Conservation (phyloP, 2,888 invertebrate genomes). For the Penaeus monodon region DNA sequence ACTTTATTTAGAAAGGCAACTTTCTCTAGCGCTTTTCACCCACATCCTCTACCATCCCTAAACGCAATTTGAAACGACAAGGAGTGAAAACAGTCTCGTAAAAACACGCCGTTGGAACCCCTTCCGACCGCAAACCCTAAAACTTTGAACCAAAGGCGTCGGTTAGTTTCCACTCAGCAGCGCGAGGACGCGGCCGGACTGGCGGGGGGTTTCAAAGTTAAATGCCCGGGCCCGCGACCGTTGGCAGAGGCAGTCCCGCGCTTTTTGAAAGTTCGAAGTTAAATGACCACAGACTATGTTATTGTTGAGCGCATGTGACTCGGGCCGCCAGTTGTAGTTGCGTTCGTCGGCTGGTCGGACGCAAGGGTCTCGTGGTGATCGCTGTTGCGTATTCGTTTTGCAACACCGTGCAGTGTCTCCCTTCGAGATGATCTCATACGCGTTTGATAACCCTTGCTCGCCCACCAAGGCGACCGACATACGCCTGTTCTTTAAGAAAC, state of each 20-base stretch:
- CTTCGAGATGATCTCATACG: not conserved
- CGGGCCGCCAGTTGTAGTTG: constrained; percentile 7
- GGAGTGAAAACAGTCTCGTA: not conserved
- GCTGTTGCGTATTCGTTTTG: not conserved
- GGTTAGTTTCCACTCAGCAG: constrained; percentile 13
- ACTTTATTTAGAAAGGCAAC: not conserved
- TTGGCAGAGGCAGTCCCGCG: constrained; percentile 3
- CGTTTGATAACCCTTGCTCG: constrained; percentile 2
- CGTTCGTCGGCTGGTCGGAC: not conserved
- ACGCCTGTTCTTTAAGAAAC: constrained; percentile 16
- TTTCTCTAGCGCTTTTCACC: not conserved
- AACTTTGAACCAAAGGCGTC: constrained; percentile 8
- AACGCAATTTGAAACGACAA: not conserved
- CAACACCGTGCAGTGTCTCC: not conserved
- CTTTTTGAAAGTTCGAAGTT: constrained; percentile 35
- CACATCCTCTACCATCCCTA: too few relatives aligned
- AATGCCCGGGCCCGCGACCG: constrained; percentile 21
- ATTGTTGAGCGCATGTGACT: constrained; percentile 5
- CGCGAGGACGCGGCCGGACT: not conserved
- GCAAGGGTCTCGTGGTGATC: not conserved
- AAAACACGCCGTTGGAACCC: not conserved
- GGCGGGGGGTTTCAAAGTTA: constrained; percentile 15
- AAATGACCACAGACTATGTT: constrained; percentile 20
- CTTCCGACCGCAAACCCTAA: not conserved
- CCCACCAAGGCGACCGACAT: constrained; percentile 20